Evolutionary conservation across 2,113 vertebrate genomes (phyloP).

Genomic region (Gymnorhina tibicen): DNA sequence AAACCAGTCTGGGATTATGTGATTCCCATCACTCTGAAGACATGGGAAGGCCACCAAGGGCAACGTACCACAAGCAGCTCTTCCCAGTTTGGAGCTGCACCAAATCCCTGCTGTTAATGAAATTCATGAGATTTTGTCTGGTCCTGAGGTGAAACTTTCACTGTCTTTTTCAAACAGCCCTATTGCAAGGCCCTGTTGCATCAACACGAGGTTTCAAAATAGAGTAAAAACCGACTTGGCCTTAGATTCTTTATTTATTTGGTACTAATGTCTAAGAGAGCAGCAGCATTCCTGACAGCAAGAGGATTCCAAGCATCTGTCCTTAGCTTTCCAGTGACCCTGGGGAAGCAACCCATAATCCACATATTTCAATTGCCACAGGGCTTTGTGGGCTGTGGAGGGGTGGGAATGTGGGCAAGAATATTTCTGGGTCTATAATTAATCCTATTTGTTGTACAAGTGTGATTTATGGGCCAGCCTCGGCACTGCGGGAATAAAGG

Average conservation of each 20-base stretch:
- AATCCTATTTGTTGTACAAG: neutral
- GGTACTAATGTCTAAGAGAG: neutral
- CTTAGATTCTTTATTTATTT: neutral
- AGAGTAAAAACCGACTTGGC: neutral
- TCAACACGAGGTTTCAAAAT: conserved; percentile 45
- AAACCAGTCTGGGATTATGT: neutral
- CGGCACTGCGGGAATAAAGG: neutral
- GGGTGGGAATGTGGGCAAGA: conserved; percentile 22
- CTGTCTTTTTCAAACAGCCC: neutral
- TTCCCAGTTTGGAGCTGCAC: neutral
- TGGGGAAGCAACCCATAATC: conserved; percentile 3
- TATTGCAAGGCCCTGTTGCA: conserved; percentile 27
- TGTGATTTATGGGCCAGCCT: neutral
- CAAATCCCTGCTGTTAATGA: neutral
- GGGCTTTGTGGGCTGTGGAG: conserved; percentile 30
- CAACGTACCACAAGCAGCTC: neutral
- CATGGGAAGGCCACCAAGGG: neutral
- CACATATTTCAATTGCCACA: conserved; percentile 43
- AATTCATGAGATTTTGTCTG: neutral
- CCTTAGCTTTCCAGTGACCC: conserved; percentile 29
- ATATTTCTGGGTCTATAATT: conserved; percentile 34
- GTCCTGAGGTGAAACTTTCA: neutral
- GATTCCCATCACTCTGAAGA: neutral
- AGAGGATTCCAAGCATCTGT: conserved; percentile 30
- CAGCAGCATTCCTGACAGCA: conserved; percentile 7